Conservation (phyloP, 1,140 invertebrate species). For the Tachypleus tridentatus region DNA sequence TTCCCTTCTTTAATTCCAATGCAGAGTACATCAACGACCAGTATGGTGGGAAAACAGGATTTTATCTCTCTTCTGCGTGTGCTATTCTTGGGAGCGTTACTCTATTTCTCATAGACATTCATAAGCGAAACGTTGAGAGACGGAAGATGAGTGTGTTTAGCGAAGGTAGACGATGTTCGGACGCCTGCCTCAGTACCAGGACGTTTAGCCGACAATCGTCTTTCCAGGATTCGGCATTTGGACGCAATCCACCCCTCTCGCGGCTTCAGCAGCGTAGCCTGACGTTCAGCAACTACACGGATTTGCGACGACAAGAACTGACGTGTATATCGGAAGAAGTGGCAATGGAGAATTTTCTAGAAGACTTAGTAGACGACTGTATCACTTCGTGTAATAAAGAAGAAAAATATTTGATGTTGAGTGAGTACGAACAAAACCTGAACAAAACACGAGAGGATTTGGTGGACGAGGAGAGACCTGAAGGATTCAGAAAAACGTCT, state of each 20-base stretch:
- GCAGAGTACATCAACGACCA: constrained; percentile 60
- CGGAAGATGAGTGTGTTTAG: neutral
- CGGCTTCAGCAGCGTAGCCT: neutral
- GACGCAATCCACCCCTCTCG: neutral
- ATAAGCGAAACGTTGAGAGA: constrained; percentile 38
- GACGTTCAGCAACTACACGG: constrained; percentile 6
- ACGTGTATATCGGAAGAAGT: constrained; percentile 64
- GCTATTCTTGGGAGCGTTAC: constrained; percentile 60
- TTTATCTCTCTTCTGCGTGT: constrained; percentile 64
- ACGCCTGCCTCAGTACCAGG: neutral
- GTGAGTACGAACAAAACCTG: constrained; percentile 73
- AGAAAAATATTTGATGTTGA: constrained; percentile 73
- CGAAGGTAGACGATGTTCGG: constrained; percentile 3
- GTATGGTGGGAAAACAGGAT: constrained; percentile 55
- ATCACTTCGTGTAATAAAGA: constrained; percentile 71
- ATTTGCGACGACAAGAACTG: constrained; percentile 40
- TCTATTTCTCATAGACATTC: constrained; percentile 65
- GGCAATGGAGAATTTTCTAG: constrained; percentile 22
- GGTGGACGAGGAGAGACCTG: no score
- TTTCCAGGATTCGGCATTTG: constrained; percentile 2
- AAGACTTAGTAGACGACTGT: constrained; percentile 43
- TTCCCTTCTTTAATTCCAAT: constrained; percentile 16
- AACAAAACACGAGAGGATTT: neutral
- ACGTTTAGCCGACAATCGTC: constrained; percentile 3
- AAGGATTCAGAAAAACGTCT: no score